A percentile compares a stretch with the other conserved stretches of the same genome.
Conservation (phyloP, 1,140 invertebrate species). For the Rhopalosiphum padi region DNA sequence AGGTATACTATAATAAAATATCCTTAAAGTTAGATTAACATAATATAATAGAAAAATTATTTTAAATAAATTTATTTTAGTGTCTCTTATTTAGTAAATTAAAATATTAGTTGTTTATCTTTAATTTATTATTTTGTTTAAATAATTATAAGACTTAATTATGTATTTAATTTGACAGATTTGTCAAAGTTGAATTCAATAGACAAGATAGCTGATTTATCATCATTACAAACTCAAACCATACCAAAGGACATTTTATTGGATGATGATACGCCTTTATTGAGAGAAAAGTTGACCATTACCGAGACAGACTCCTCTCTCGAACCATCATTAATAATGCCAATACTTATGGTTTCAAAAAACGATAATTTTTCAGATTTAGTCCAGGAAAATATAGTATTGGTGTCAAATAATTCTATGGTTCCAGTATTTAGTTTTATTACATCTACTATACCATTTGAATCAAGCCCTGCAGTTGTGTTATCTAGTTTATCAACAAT, state of each 20-base stretch:
- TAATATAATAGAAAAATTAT: no score
- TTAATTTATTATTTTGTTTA: no score
- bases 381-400: background rate
- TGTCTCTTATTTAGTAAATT: no score
- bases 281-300: background rate
- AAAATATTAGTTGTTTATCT: no score
- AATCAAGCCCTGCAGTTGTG: background rate
- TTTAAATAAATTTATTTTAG: no score
- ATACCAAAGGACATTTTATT: background rate
- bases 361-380: background rate
- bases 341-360: background rate
- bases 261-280: background rate
- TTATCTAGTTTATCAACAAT: background rate
- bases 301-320: background rate
- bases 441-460: background rate
- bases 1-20: no score
- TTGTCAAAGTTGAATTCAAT: background rate
- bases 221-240: background rate
- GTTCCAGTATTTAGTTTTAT: background rate
- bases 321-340: background rate
- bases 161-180: background rate
- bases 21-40: no score
- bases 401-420: background rate
- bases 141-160: background rate
- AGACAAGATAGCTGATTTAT: background rate